phyloP scores from a whole-genome alignment of 1,140 invertebrate genomes.

The Aradophagus sp. region DNA sequence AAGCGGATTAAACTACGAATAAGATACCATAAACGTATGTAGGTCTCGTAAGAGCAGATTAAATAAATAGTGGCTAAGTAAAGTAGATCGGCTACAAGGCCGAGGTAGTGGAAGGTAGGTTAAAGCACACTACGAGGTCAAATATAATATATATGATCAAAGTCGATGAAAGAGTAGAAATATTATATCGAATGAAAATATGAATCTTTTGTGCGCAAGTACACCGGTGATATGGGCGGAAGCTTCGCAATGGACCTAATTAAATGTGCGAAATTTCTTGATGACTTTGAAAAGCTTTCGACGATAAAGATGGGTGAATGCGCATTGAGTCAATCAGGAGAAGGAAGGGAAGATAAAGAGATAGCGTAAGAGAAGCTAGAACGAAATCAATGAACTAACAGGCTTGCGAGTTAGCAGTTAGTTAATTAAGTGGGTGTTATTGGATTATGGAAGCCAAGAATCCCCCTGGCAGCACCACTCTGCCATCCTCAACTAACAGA shows the following conservation, averaged over 20 bases:
- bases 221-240: not conserved
- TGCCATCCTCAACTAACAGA: constrained; percentile 41
- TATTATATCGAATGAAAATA: not conserved
- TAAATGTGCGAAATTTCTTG: constrained; percentile 28
- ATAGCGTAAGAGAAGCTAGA: constrained; percentile 29
- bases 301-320: constrained; percentile 17
- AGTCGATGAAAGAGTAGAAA: no score
- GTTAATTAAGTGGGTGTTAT: constrained; percentile 75
- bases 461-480: constrained; percentile 53
- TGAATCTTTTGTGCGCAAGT: not conserved
- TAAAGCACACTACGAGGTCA: constrained; percentile 40
- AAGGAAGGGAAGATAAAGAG: constrained; percentile 21
- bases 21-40: constrained; percentile 53
- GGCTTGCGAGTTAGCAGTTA: constrained; percentile 73
- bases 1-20: constrained; percentile 49
- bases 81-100: constrained; percentile 57
- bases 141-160: no score
- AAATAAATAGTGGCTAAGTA: constrained; percentile 58
- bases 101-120: constrained; percentile 41
- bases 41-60: constrained; percentile 57
- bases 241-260: constrained; percentile 23
- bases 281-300: constrained; percentile 24
- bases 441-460: constrained; percentile 74
- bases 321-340: no score
- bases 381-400: constrained; percentile 74